Conservation (phyloP, 2,113 vertebrate genomes). For the Peromyscus californicus region DNA sequence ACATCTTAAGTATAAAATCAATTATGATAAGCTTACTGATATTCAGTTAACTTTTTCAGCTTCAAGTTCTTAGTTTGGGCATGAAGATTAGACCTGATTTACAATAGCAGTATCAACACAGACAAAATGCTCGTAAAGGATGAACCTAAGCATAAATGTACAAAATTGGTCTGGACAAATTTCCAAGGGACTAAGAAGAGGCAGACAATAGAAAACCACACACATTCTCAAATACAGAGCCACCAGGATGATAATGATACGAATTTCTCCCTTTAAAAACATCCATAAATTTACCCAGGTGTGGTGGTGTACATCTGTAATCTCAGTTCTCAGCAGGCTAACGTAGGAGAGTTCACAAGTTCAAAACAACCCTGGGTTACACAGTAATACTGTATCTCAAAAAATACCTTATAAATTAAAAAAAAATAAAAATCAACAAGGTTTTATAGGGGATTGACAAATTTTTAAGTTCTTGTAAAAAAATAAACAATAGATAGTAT, state of each 20-base stretch:
- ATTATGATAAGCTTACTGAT: not conserved
- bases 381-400: not conserved
- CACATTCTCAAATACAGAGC: not conserved
- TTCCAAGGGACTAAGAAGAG: not conserved
- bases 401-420: not conserved
- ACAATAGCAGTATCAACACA: not conserved
- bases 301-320: not conserved
- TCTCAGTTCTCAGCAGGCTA: not conserved
- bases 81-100: not conserved
- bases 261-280: conserved; percentile 14
- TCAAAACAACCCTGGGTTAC: not conserved
- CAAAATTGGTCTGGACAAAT: not conserved
- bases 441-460: conserved; percentile 21
- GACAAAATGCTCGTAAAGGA: not conserved
- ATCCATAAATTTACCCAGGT: not conserved
- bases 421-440: not conserved
- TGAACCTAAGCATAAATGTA: conserved; percentile 1
- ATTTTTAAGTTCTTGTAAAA: conserved; percentile 4
- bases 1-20: conserved; percentile 43
- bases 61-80: not conserved
- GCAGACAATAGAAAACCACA: not conserved
- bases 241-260: not conserved
- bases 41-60: not conserved
- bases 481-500: conserved; percentile 18
- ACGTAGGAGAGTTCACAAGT: not conserved